These are phyloP conservation scores for Nycticorax nycticorax DNA, from an alignment of 2,113 vertebrate genomes.

Conservation along the genomic window DNA sequence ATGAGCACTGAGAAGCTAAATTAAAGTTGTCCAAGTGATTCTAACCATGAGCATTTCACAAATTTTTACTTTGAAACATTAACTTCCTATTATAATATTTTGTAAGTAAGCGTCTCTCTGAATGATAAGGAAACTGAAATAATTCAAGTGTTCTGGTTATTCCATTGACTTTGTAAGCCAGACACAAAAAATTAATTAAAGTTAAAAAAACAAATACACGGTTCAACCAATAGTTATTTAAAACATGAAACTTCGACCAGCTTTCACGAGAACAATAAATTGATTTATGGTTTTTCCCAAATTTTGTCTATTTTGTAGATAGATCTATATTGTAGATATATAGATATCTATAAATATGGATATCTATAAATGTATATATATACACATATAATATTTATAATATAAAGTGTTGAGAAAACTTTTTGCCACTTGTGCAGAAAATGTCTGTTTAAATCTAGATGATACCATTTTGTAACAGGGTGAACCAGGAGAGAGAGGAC, in stretches of 20 bases:
- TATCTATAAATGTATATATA: no score
- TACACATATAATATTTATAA: background rate
- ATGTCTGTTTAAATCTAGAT: background rate
- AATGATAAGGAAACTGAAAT: background rate
- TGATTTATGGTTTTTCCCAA: background rate
- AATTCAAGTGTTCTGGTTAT: background rate
- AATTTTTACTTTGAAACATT: background rate
- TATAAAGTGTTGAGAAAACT: background rate
- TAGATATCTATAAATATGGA: no score
- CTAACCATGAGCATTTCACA: background rate
- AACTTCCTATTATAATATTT: background rate
- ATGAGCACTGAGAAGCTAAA: background rate
- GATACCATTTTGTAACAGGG: slow-evolving; percentile 51
- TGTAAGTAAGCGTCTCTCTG: background rate
- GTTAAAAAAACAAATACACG: background rate
- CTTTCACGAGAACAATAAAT: background rate
- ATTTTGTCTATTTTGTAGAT: background rate
- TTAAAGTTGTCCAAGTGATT: background rate
- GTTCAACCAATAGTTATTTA: background rate
- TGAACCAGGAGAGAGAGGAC: slow-evolving; percentile 58
- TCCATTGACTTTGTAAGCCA: background rate
- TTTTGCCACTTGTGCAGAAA: background rate
- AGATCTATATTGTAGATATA: background rate
- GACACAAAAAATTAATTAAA: background rate
- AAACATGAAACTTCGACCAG: background rate